Base-by-base conservation (phyloP, 2,113 vertebrate genomes). In the Centropristis striata region DNA sequence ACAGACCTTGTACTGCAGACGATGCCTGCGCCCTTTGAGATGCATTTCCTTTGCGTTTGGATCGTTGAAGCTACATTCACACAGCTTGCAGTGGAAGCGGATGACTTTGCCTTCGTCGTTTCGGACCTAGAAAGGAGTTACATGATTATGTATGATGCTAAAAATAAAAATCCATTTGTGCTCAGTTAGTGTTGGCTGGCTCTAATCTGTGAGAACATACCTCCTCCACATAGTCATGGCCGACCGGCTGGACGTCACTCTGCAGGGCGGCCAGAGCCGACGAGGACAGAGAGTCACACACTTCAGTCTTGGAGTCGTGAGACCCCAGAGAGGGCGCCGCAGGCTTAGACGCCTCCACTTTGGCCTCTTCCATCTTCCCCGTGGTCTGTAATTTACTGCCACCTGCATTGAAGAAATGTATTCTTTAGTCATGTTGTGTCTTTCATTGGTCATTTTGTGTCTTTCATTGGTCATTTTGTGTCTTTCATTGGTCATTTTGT, bases 11-110 rank as follows among this genome's bases (percentile, higher is more conserved):
- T 99, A 99, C 3, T 99, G 98, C 74, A 99, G 96, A 39, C 98
- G 95, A 91, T 99, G 98, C 20, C 98, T 85, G 13, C 98, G 94
- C 8, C 98, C 98, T 91, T 99, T 99, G 27, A 99, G 92, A 70
- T 99, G 98, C 98, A 99, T 99, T 85, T 99, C 98, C 85, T 99
- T 99, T 32, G 98, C 98, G 70, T 99, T 99, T 1, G 98, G 98
- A 85, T 99, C 98, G 72, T 99, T 99, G 91, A 99, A 99, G 79
- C 98, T 99, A 88, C 98, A 99, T 89, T 99, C 98, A 44, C 98
- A 99, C 46, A 99, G 95, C 88, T 99, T 99, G 92, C 98, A 99
- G 66, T 99, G 97, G 90, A 99, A 99, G 41, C 98, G 96, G 84
- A 99, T 99, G 71, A 99, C 98, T 92, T 98, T 99, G 51, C 98